Base-by-base conservation (phyloP, 2,113 vertebrate genomes). In the Cyprinodon tularosa region DNA sequence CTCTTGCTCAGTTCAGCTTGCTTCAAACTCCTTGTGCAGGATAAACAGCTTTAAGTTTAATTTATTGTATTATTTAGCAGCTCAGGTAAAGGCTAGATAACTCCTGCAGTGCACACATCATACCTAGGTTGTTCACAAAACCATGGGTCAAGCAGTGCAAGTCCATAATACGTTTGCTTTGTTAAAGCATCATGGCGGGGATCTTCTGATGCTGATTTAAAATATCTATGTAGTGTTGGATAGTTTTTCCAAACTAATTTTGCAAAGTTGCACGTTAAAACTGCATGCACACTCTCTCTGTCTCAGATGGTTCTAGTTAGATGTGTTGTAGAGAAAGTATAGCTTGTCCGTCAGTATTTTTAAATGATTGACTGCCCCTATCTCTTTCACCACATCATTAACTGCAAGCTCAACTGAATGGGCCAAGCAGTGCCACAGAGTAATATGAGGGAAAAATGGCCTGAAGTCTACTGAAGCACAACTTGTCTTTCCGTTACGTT, bases 391-490 rank as follows among this genome's bases (percentile, higher is more conserved):
- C 44, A 48, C 44, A 5, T 67, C 45, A 17, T 1, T 47, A 15
- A 67, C 66, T 3, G 66, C 66, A 37, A 50, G 66, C 11, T 67
- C 66, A 67, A 67, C 44, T 22, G 44, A 17, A 14, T 67, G 66
- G 12, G 66, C 66, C 37, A 45, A 67, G 45, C 66, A 48, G 66
- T 67, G 66, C 44, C 66, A 67, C 45, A 67, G 4, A 67, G 45
- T 67, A 48, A 67, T 48, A 29, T 48, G 45, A 6, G 22, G 66
- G 13, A 67, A 48, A 29, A 17, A 48, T 48, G 7, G 44, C 66
- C 44, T 67, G 12, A 13, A 48, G 66, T 22, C 22, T 22, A 37
- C 44, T 67, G 44, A 44, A 47, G 48, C 66, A 48, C 66, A 44
- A 4, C 44, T 48, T 48, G 22, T 67, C 22, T 45, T 2, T 22